Evolutionary conservation across 2,113 vertebrate species (phyloP), one percentile per base, ranked within the genome.

Genomic region (Ceyx cyanopectus): DNA sequence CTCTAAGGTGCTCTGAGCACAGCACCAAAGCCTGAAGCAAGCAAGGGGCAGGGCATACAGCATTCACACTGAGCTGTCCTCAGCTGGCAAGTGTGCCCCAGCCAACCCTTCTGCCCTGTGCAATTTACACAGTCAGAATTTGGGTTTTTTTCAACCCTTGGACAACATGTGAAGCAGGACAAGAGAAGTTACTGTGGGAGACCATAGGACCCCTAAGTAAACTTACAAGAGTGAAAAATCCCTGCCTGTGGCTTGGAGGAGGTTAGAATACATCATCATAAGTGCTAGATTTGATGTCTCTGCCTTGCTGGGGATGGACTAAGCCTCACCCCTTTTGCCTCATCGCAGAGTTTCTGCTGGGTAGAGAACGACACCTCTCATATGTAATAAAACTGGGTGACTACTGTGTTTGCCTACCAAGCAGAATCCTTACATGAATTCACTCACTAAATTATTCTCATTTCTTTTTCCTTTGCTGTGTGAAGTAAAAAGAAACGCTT

Each of bases 41-140:
- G 40, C 16, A 69, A 3, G 6, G 16, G 17, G 63, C 60, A 37
- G 65, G 50, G 12, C 1, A 6, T 13, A 61, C 24, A 18, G 73
- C 1, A 0, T 34, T 41, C 26, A 12, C 2, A 17, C 19, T 46
- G 11, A 7, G 29, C 65, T 62, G 16, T 73, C 43, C 69, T 58
- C 46, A n/a, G 21, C 48, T 1, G 2, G 29, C 37, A 9, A 22
- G 50, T 2, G 37, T 24, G 34, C 57, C 11, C 66, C 53, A 23
- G 27, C 40, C 50, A 24, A 40, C 53, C n/a, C 26, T 24, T 6
- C 41, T 27, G 37, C 56, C n/a, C 56, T 43, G 30, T n/a, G 27
- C 7, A 9, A 12, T 3, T 3, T 11, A 6, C 63, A 30, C 0
- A 0, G 50, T 26, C 6, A 4, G 58, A 37, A 46, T 56, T 90